Conservation (phyloP, 2,113 vertebrate genomes). For the Siniperca knerii region DNA sequence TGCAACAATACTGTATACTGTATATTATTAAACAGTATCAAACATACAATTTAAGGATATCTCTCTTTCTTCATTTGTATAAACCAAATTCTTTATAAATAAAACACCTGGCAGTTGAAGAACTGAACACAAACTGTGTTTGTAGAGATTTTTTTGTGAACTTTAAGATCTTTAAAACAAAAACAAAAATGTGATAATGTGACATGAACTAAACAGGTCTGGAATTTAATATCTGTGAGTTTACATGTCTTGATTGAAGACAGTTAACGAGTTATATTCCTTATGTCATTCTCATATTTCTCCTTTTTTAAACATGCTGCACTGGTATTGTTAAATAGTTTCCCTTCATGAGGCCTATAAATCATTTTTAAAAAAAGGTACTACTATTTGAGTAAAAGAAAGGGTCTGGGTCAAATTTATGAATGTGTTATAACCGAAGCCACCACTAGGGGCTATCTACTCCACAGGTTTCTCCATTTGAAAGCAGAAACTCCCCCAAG, state of each 20-base stretch:
- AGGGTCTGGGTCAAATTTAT: neutral
- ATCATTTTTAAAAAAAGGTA: neutral
- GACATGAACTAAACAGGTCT: neutral
- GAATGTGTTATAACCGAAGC: slow-evolving; percentile 11
- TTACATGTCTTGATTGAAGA: slow-evolving; percentile 1
- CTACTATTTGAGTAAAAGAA: neutral
- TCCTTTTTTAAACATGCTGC: neutral
- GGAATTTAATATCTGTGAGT: slow-evolving; percentile 22
- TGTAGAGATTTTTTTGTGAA: neutral
- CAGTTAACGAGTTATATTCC: neutral
- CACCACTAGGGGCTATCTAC: slow-evolving; percentile 79
- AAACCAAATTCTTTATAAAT: slow-evolving; percentile 5
- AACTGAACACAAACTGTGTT: neutral
- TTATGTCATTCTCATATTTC: neutral
- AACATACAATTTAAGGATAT: neutral
- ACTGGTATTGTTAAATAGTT: neutral
- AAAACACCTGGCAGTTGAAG: slow-evolving; percentile 4
- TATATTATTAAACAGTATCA: neutral
- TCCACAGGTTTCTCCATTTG: slow-evolving; percentile 72
- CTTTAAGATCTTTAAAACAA: neutral
- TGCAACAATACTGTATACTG: neutral
- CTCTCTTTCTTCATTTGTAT: neutral
- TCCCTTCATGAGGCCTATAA: neutral
- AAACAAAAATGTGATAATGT: neutral
- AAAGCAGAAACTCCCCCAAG: slow-evolving; percentile 22